A percentile compares a stretch with the other conserved stretches of the same genome.
phyloP scores from a whole-genome alignment of 2,888 invertebrate genomes.

The Ophion slaviceki region DNA sequence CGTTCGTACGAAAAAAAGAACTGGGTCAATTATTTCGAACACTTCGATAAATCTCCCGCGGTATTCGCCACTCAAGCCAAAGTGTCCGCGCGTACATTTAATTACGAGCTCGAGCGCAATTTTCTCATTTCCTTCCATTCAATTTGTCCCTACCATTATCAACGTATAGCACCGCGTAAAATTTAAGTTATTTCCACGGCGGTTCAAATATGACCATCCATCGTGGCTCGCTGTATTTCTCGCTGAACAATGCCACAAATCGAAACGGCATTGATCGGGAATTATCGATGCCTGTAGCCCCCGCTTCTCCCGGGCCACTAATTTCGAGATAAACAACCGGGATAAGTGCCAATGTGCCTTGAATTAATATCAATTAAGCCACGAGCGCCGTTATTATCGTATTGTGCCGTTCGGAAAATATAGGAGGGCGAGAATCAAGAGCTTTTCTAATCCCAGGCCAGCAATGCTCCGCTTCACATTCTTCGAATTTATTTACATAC shows the following conservation, averaged over 20 bases:
- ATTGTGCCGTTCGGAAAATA: slow-evolving; percentile 2
- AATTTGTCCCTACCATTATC: neutral
- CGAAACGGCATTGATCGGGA: slow-evolving; percentile 3
- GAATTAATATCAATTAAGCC: slow-evolving; percentile 3
- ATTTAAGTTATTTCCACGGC: neutral
- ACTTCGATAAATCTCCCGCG: neutral
- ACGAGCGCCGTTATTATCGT: neutral
- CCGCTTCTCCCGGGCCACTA: neutral
- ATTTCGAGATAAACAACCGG: slow-evolving; percentile 5
- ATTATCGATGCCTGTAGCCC: neutral
- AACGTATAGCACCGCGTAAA: neutral
- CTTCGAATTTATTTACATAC: slow-evolving; percentile 6
- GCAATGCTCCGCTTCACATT: slow-evolving; percentile 11
- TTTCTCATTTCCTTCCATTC: neutral
- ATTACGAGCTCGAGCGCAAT: neutral
- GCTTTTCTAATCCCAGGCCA: slow-evolving; percentile 23
- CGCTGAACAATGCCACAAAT: slow-evolving; percentile 6
- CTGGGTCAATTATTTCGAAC: neutral
- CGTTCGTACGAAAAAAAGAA: neutral
- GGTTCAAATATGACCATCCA: neutral
- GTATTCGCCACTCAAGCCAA: neutral
- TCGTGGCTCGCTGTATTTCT: neutral
- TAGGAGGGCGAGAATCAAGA: slow-evolving; percentile 4
- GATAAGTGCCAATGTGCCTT: neutral
- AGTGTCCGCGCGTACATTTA: neutral